A percentile compares a stretch with the other conserved stretches of the same genome.
These are phyloP conservation scores for Lacanobia wlatinum DNA, from an alignment of 2,888 invertebrate species.

Conservation along the genomic window DNA sequence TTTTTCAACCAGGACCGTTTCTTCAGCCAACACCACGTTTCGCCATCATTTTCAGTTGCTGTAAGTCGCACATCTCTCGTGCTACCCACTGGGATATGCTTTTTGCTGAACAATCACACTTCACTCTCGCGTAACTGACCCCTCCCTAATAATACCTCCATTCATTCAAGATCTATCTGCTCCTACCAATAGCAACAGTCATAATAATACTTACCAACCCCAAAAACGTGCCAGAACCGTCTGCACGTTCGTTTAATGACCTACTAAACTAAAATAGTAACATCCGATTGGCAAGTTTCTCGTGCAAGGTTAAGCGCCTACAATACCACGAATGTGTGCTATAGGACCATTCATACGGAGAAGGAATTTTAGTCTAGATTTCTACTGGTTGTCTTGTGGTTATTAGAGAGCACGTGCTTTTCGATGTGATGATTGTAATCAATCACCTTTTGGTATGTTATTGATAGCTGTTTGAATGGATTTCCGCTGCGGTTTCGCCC, in stretches of 20 bases:
- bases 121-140: constrained; percentile 9
- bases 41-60: neutral
- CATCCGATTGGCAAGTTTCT: constrained; percentile 80
- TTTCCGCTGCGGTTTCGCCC: neutral
- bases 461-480: constrained; percentile 21
- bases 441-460: constrained; percentile 32
- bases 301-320: constrained; percentile 77
- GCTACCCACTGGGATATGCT: neutral
- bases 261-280: constrained; percentile 83
- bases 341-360: constrained; percentile 70
- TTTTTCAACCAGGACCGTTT: neutral
- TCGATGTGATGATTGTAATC: constrained; percentile 23
- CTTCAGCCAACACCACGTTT: neutral
- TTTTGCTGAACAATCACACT: neutral
- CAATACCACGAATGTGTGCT: constrained; percentile 71
- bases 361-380: constrained; percentile 57
- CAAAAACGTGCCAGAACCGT: constrained; percentile 54
- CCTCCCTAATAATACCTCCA: neutral
- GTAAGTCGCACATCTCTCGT: too few relatives aligned
- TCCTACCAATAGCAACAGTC: constrained; percentile 18
- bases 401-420: constrained; percentile 44
- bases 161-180: constrained; percentile 24
- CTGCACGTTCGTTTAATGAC: constrained; percentile 80
- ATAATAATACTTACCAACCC: constrained; percentile 52
- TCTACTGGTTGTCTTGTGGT: constrained; percentile 35